These are phyloP conservation scores for Marmota monax DNA, from an alignment of 2,113 vertebrate species.

Conservation along the genomic window DNA sequence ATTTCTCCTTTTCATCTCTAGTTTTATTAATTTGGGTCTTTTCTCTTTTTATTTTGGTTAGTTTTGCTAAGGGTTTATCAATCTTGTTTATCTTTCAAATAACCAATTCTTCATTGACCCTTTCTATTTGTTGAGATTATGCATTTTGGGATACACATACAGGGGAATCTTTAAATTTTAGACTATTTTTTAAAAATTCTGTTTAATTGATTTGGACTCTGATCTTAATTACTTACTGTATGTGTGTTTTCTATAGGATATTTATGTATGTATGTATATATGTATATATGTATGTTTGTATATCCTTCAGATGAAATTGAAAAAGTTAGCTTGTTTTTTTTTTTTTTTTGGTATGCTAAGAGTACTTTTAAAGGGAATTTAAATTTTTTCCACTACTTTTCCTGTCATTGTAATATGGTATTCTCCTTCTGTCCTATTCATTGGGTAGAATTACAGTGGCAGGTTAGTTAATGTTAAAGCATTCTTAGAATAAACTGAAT, in stretches of 20 bases:
- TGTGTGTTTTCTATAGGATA: background rate
- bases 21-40: too few species aligned
- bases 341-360: background rate
- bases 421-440: background rate
- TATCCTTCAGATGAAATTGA: background rate
- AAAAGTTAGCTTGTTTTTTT: background rate
- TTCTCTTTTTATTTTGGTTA: too few species aligned
- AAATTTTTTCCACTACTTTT: background rate
- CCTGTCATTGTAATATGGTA: background rate
- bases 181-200: too few species aligned
- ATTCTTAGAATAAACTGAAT: background rate
- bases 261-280: background rate
- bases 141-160: too few species aligned
- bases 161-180: too few species aligned
- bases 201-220: too few species aligned
- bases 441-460: background rate
- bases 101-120: too few species aligned
- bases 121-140: too few species aligned
- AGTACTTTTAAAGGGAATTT: background rate
- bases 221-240: too few species aligned
- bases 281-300: background rate
- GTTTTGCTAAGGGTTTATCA: too few species aligned
- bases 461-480: background rate
- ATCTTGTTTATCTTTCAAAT: too few species aligned
- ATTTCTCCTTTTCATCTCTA: too few species aligned